Base-by-base conservation (phyloP, 2,797 vertebrate genomes). In the Heterohyrax brucei region DNA sequence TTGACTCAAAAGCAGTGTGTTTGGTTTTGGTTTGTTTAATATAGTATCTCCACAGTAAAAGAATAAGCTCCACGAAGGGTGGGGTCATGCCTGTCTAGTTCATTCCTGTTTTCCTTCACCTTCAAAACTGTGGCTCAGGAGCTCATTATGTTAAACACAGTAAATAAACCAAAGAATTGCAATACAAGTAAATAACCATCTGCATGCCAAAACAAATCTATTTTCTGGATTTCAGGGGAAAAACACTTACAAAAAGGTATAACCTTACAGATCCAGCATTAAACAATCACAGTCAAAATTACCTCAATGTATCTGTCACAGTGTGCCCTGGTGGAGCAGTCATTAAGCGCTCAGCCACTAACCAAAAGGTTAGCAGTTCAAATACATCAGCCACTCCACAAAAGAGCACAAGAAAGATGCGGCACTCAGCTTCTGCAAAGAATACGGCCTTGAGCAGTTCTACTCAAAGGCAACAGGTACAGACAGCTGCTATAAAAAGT, bases 211-310 rank as follows among this genome's bases (percentile, higher is more conserved):
- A 90, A 90, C 44, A 84, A 94, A 79, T 50, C 46, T 3, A 77
- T 28, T 86, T 82, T 82, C 39, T 72, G 90, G 0, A 96, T 64
- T 95, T 95, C 84, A 78, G 44, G 8, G n/a, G 89, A 96, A 92
- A 95, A 72, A 93, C 3, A 62, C 24, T n/a, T 59, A 79, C 1
- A 26, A 92, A 93, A 94, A 91, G 10, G 93, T 33, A 79, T 16
- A 73, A 64, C 21, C 9, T 84, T 93, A 53, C 6, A 90, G 24
- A 90, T 79, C 26, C 72, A 78, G 19, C 39, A 87, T 50, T 33
- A 64, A 53, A 86, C 46, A 81, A 88, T 64, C 62, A 33, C 39
- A 68, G 21, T 86, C 86, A 90, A 93, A 89, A 89, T 56, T 79
- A 86, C 46, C 8, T 87, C 66, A 80, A 0, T 77, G 21, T 56